Percentiles rank a stretch among this genome's conserved stretches.
phyloP scores from a whole-genome alignment of 2,888 invertebrate species.

The Spodoptera picta region DNA sequence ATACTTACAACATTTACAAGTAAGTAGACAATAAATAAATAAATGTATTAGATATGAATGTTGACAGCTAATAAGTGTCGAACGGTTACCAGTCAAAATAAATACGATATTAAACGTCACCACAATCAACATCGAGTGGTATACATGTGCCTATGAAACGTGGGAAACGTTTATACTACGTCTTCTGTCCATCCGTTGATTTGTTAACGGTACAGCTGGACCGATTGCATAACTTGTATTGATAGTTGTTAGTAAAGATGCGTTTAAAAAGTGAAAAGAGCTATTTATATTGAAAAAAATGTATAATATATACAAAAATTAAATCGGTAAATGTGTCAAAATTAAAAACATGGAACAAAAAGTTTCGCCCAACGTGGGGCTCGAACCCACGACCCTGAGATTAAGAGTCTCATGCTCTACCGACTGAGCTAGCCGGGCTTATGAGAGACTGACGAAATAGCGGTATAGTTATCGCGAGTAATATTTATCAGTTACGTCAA shows the following conservation, averaged over 20 bases:
- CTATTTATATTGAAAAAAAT: background rate
- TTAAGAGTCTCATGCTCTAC: conserved; percentile 90
- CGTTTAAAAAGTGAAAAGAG: conserved; percentile 1
- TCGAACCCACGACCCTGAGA: conserved; percentile 91
- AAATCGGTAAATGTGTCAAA: background rate
- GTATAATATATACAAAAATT: background rate
- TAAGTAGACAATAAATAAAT: conserved; percentile 60
- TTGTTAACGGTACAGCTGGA: conserved; percentile 73
- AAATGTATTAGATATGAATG: conserved; percentile 57
- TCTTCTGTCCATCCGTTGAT: conserved; percentile 74
- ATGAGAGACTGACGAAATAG: background rate
- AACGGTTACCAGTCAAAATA: conserved; percentile 66
- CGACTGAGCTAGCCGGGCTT: conserved; percentile 89
- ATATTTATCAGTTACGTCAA: conserved; percentile 21
- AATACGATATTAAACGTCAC: conserved; percentile 64
- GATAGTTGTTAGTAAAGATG: conserved; percentile 49
- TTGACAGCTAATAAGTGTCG: conserved; percentile 67
- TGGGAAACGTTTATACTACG: conserved; percentile 77
- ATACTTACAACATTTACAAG: conserved; percentile 49
- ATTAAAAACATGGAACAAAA: conserved; percentile 45
- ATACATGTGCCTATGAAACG: conserved; percentile 70
- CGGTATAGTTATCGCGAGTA: conserved; percentile 14
- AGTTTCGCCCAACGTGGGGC: conserved; percentile 89
- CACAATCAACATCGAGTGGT: conserved; percentile 60
- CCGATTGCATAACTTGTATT: conserved; percentile 66